phyloP scores from a whole-genome alignment of 2,113 vertebrate species.

The Callocephalon fimbriatum region DNA sequence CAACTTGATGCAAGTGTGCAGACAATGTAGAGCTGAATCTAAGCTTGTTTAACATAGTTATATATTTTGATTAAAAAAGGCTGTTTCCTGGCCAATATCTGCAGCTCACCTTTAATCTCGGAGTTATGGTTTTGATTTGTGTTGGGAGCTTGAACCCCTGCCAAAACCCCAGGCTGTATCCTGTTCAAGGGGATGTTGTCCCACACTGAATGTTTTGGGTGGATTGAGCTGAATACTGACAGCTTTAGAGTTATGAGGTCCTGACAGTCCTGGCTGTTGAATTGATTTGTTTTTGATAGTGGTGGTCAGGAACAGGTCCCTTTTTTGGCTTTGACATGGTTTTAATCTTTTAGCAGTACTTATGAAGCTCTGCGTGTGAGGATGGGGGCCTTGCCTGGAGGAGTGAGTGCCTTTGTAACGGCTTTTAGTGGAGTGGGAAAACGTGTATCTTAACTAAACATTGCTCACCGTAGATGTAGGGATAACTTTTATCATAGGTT shows the following conservation, averaged over 20 bases:
- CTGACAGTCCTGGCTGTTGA: background rate
- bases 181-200: background rate
- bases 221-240: background rate
- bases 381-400: background rate
- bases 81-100: background rate
- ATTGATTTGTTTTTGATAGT: background rate
- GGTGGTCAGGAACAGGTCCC: background rate
- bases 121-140: background rate
- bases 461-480: rapidly evolving
- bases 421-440: background rate
- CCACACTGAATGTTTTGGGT: background rate
- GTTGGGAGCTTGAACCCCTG: background rate
- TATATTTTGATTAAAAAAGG: background rate
- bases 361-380: background rate
- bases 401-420: background rate
- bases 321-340: background rate
- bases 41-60: background rate
- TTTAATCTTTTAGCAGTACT: background rate
- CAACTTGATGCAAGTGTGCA: rapidly evolving
- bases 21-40: background rate
- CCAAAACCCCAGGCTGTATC: background rate
- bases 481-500: background rate
- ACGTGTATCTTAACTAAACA: background rate
- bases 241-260: background rate
- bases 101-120: background rate